A percentile compares a stretch with the other conserved stretches of the same genome.
Evolutionary conservation across 1,140 invertebrate species (phyloP).

Genomic region (Anagrus nilaparvatae): DNA sequence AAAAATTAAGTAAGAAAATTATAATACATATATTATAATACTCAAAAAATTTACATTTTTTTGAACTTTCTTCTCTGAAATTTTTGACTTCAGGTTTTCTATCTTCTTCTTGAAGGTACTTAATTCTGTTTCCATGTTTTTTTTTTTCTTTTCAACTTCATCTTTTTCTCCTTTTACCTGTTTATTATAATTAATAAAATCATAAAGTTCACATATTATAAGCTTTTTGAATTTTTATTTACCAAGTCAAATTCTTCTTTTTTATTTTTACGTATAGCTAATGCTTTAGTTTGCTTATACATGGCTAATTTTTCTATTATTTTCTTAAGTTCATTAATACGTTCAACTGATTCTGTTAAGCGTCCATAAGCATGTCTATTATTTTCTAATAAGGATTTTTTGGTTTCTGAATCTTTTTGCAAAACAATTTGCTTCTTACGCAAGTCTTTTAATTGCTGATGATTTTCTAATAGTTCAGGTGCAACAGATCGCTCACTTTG

Average conservation of each 20-base stretch:
- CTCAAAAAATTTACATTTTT: constrained; percentile 35
- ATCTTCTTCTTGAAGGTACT: constrained; percentile 43
- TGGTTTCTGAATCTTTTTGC: constrained; percentile 33
- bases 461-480: constrained; percentile 43
- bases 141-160: constrained; percentile 17
- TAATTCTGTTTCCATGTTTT: constrained; percentile 32
- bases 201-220: too few species aligned
- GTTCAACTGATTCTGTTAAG: constrained; percentile 47
- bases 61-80: constrained; percentile 35
- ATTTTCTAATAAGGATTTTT: constrained; percentile 35
- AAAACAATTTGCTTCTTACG: constrained; percentile 38
- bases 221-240: too few species aligned
- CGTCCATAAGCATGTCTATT: constrained; percentile 40
- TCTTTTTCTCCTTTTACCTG: constrained; percentile 33
- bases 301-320: constrained; percentile 45
- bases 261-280: constrained; percentile 52
- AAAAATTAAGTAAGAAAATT: too few species aligned
- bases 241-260: constrained; percentile 41
- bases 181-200: constrained; percentile 7
- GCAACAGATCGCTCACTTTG: constrained; percentile 75
- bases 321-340: constrained; percentile 51
- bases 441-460: constrained; percentile 46
- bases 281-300: constrained; percentile 55
- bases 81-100: constrained; percentile 31
- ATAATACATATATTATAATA: too few species aligned